Base-by-base conservation (phyloP, 2,888 invertebrate species). In the Dryococelus australis region DNA sequence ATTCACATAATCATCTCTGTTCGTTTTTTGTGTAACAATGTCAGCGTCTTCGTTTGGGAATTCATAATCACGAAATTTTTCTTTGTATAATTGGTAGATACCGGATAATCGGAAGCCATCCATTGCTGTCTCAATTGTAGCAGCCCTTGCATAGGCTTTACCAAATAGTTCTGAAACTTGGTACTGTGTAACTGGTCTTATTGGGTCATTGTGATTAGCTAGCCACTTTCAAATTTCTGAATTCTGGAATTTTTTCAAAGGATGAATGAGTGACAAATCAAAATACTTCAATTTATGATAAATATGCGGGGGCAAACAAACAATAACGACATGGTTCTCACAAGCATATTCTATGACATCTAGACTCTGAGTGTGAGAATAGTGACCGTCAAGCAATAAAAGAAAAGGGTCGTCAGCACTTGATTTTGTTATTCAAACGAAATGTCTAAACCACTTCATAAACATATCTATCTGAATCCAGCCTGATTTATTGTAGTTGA, bases 381-480 rank as follows among this genome's bases (percentile, higher is more conserved):
- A 80, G 80, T 80, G 80, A 20, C n/a, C 80, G n/a, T n/a, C 80
- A 13, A 80, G 26, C n/a, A 80, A 9, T 80, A 80, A 80, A 80
- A 5, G 13, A 80, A 0, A n/a, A 20, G 13, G 13, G n/a, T 80
- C 0, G 12, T n/a, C n/a, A n/a, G 28, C 27, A 27, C n/a, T 27
- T 80, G 80, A 26, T 80, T 80, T 80, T 80, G 79, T 80, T 12
- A 80, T 80, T 4, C 4, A 80, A 24, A 80, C 80, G n/a, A 80
- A 80, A 80, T 80, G 80, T 13, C 28, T 80, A n/a, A 80, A 80
- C 24, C 80, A 16, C n/a, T 13, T 80, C 12, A 24, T n/a, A n/a
- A n/a, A n/a, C n/a, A 80, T 80, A n/a, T 80, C 0, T 0, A 80
- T 80, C 0, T 24, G 80, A n/a, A 80, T 80, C n/a, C 80, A 80